Evolutionary conservation across 1,140 invertebrate species (phyloP).

Genomic region (Bilobella aurantiaca): DNA sequence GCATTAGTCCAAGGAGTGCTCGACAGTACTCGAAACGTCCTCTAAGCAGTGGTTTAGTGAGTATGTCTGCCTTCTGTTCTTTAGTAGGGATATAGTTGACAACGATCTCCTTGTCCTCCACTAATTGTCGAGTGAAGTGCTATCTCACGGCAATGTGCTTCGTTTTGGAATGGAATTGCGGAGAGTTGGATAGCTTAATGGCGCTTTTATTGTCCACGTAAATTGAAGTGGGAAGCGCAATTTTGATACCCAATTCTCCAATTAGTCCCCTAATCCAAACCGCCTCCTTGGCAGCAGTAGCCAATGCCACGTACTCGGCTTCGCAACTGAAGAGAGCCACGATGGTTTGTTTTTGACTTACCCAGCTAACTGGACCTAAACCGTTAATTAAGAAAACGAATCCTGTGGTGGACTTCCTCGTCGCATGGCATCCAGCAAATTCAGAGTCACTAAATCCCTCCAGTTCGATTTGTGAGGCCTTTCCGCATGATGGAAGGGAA

Average conservation of each 20-base stretch:
- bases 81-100: conserved; percentile 19
- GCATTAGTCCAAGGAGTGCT: neutral
- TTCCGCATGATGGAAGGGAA: too few relatives aligned
- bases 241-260: neutral
- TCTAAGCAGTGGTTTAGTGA: conserved; percentile 29
- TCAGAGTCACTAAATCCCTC: neutral
- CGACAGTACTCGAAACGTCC: neutral
- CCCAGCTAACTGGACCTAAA: conserved; percentile 36
- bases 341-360: conserved; percentile 36
- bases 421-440: neutral
- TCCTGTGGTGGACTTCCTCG: conserved; percentile 30
- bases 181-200: conserved; percentile 35
- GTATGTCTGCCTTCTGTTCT: conserved; percentile 37
- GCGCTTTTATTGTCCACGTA: conserved; percentile 35
- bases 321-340: conserved; percentile 37
- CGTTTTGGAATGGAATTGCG: conserved; percentile 37
- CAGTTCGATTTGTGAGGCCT: too few relatives aligned
- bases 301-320: conserved; percentile 38
- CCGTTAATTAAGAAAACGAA: conserved; percentile 36
- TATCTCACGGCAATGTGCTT: conserved; percentile 40
- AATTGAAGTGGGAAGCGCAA: neutral
- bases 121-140: conserved; percentile 36
- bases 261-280: conserved; percentile 33
- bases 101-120: neutral
- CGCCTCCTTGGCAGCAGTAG: conserved; percentile 38